Evolutionary conservation across 2,113 vertebrate species (phyloP).

Genomic region (Corythoichthys haematopterus): DNA sequence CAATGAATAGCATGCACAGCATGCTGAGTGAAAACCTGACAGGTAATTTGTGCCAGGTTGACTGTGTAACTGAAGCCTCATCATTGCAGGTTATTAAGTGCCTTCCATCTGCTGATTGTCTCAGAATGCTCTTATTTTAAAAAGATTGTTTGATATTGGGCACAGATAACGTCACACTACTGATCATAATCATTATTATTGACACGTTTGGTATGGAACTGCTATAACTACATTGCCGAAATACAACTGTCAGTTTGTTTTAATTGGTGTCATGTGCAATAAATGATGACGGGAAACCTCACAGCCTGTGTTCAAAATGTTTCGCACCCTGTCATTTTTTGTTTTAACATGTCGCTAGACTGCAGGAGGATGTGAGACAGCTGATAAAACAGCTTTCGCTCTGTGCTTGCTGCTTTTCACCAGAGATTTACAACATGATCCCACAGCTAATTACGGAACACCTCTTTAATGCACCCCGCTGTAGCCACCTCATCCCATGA

Average conservation of each 20-base stretch:
- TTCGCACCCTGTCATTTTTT: not conserved
- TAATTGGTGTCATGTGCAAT: conserved; percentile 18
- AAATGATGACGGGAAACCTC: conserved; percentile 17
- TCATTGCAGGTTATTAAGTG: conserved; percentile 33
- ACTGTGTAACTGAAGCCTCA: conserved; percentile 37
- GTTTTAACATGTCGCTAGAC: conserved; percentile 31
- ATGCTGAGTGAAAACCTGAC: conserved; percentile 38
- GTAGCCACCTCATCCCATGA: conserved; percentile 43
- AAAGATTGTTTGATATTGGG: not conserved
- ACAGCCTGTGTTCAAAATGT: not conserved
- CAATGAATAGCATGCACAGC: conserved; percentile 34
- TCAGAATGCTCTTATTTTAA: not conserved
- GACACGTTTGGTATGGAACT: conserved; percentile 22
- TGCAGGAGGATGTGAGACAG: conserved; percentile 33
- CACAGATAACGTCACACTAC: conserved; percentile 4
- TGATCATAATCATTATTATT: conserved; percentile 27
- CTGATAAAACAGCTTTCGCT: conserved; percentile 55
- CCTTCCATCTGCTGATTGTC: conserved; percentile 2
- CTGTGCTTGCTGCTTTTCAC: conserved; percentile 26
- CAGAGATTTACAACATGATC: conserved; percentile 57
- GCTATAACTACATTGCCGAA: conserved; percentile 6
- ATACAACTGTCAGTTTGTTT: conserved; percentile 20
- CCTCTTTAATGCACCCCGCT: conserved; percentile 48
- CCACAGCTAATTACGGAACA: conserved; percentile 62
- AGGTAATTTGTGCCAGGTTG: conserved; percentile 35